Conservation (phyloP, 2,113 vertebrate genomes). For the Cynoglossus semilaevis region DNA sequence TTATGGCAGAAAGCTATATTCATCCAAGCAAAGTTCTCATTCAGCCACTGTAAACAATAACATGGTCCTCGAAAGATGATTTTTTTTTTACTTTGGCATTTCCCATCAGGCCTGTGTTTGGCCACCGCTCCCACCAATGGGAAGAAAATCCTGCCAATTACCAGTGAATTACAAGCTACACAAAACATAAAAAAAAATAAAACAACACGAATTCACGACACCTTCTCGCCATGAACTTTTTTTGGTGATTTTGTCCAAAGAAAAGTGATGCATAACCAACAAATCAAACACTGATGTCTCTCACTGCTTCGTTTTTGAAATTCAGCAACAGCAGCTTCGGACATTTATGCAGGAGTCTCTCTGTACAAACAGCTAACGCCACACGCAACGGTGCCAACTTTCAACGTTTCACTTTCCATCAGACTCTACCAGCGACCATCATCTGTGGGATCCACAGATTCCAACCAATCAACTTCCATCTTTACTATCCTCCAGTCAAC, state of each 20-base stretch:
- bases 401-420: slow-evolving; percentile 6
- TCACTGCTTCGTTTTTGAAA: slow-evolving; percentile 11
- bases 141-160: slow-evolving; percentile 45
- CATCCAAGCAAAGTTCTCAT: slow-evolving; percentile 72
- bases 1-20: slow-evolving; percentile 72
- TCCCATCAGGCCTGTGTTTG: slow-evolving; percentile 67
- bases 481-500: slow-evolving; percentile 9
- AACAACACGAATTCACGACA: slow-evolving; percentile 1
- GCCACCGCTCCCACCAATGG: slow-evolving; percentile 66
- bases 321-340: slow-evolving; percentile 5
- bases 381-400: slow-evolving; percentile 19
- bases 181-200: slow-evolving; percentile 7
- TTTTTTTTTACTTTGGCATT: slow-evolving; percentile 74
- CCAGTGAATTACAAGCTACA: slow-evolving; percentile 34
- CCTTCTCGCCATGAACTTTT: background rate
- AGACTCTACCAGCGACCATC: slow-evolving; percentile 20
- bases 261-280: slow-evolving; percentile 1
- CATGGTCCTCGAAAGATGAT: slow-evolving; percentile 71
- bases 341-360: background rate
- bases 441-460: slow-evolving; percentile 22
- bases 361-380: slow-evolving; percentile 8
- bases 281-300: slow-evolving; percentile 18
- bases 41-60: slow-evolving; percentile 81
- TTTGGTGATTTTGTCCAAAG: slow-evolving; percentile 2
- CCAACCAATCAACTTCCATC: slow-evolving; percentile 28